Base-by-base conservation (phyloP, 2,888 invertebrate genomes). In the Omphaloscelis lunosa region DNA sequence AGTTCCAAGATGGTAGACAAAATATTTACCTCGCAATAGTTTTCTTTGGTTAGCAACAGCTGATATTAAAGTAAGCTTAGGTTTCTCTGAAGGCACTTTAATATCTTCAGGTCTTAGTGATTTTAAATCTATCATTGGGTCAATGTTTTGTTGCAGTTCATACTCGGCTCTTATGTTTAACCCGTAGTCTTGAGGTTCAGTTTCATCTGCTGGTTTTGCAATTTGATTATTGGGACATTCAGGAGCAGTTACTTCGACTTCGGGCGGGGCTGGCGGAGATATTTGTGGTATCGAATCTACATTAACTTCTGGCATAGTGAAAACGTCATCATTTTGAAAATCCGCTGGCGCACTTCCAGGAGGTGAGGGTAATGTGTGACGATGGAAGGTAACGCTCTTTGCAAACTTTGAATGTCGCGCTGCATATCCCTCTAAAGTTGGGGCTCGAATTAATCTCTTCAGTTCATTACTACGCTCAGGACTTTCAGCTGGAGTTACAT, bases 321-420 rank as follows among this genome's bases (percentile, higher is more conserved):
- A 96, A 58, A 95, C 92, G 59, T 94, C 92, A 72, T 94, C 94
- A 74, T 89, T 90, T 86, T 91, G 92, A 23, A 90, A 88, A 86
- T 96, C 96, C 15, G 92, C 91, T 6, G 95, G 93, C 1, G 93
- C 96, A 91, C 97, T 97, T 82, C 95, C 92, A 81, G 98, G 98
- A 81, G 98, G 98, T 90, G 98, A 98, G 87, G 98, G 98, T 92
- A 98, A 97, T 74, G 98, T 98, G 93, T 98, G 98, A 81, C 98
- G 97, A 95, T 99, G 98, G 96, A 98, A 99, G 82, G 98, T 98
- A 84, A 99, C 98, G 95, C 98, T 98, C 97, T 99, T 99, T 72
- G 98, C 97, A 93, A 99, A 97, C 94, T 99, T 99, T 84, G 98
- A 98, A 95, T 98, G 98, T 91, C 99, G 97, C 72, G 98, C 98